Percentiles rank a stretch among this genome's conserved stretches.
These are phyloP conservation scores for Neotoma lepida DNA, from an alignment of 2,113 vertebrate species.

Conservation along the genomic window DNA sequence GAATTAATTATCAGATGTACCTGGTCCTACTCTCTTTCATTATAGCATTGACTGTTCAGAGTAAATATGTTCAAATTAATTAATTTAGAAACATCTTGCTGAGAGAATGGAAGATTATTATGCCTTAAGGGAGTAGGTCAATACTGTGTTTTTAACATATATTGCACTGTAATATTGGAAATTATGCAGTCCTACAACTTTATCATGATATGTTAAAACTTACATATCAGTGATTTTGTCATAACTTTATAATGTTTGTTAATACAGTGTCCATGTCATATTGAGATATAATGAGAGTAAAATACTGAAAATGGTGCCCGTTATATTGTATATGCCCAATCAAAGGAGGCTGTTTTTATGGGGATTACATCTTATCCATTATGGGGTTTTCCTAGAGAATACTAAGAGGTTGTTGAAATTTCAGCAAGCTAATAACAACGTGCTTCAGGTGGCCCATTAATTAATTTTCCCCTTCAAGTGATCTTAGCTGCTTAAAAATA, in stretches of 20 bases:
- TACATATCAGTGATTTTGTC: slow-evolving; percentile 20
- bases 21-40: slow-evolving; percentile 14
- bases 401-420: slow-evolving; percentile 37
- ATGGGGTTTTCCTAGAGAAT: slow-evolving; percentile 23
- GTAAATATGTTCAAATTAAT: slow-evolving; percentile 7
- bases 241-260: slow-evolving; percentile 30
- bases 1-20: slow-evolving; percentile 23
- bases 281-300: not conserved
- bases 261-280: not conserved
- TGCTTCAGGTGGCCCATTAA: slow-evolving; percentile 8
- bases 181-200: not conserved
- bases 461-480: slow-evolving; percentile 38
- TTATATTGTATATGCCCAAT: not conserved
- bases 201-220: not conserved
- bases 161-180: not conserved
- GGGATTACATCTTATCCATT: not conserved
- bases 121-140: not conserved
- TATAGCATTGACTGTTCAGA: slow-evolving; percentile 39
- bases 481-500: slow-evolving; percentile 62
- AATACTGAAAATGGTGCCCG: slow-evolving; percentile 4
- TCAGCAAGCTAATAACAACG: slow-evolving; percentile 25
- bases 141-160: not conserved
- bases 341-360: not conserved
- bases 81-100: slow-evolving; percentile 1
- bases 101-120: not conserved